Percentiles rank a stretch among this genome's conserved stretches.
Conservation (phyloP, 2,113 vertebrate genomes). For the Eidolon helvum region DNA sequence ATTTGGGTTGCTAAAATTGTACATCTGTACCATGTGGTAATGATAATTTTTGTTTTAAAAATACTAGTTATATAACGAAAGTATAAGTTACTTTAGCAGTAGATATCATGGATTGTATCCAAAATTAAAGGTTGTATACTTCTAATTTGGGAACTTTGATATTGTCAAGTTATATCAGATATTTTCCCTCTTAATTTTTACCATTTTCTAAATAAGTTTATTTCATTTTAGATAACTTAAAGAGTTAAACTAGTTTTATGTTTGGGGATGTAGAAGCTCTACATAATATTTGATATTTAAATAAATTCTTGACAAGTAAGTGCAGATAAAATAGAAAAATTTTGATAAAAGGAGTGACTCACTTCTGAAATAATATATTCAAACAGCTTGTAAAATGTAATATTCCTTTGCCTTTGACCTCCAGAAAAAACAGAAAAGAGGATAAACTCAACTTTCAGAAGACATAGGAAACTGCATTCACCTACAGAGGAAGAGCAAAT, state of each 20-base stretch:
- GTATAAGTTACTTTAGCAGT: neutral
- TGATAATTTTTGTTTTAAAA: slow-evolving; percentile 3
- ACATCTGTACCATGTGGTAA: neutral
- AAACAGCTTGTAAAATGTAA: slow-evolving; percentile 70
- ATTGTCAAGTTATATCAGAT: neutral
- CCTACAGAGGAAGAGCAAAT: slow-evolving; percentile 85
- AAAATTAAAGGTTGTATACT: slow-evolving; percentile 9
- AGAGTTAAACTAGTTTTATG: slow-evolving; percentile 2
- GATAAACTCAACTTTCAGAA: slow-evolving; percentile 93
- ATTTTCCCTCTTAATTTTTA: slow-evolving; percentile 22
- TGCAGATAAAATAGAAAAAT: neutral
- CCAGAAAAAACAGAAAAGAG: slow-evolving; percentile 89
- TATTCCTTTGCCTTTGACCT: slow-evolving; percentile 79
- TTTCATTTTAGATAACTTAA: slow-evolving; percentile 26
- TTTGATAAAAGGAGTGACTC: slow-evolving; percentile 1
- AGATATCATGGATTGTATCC: neutral
- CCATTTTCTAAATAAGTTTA: slow-evolving; percentile 26
- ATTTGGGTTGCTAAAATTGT: slow-evolving; percentile 14
- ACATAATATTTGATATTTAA: slow-evolving; percentile 20
- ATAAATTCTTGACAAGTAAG: slow-evolving; percentile 11
- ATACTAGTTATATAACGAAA: neutral
- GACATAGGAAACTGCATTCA: slow-evolving; percentile 84
- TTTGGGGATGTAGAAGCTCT: neutral
- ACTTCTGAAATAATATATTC: slow-evolving; percentile 26
- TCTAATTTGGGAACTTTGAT: slow-evolving; percentile 20